Conservation (phyloP, 2,888 invertebrate species). For the Brenthis ino region DNA sequence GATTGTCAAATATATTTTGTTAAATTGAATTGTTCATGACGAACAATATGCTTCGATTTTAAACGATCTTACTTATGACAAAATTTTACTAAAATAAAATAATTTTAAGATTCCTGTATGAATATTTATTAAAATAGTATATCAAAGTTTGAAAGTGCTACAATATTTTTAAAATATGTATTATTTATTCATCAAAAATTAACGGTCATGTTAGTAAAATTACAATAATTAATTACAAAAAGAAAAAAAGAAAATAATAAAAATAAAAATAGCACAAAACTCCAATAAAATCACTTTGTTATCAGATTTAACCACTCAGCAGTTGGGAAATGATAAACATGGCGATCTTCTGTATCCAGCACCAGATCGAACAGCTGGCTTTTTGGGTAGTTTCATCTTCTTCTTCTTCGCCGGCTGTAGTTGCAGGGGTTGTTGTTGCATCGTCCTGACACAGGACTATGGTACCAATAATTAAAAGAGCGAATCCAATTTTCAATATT, state of each 20-base stretch:
- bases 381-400: slow-evolving; percentile 68
- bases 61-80: background rate
- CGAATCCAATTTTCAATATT: slow-evolving; percentile 43
- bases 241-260: too few species aligned
- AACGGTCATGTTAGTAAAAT: too few species aligned
- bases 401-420: slow-evolving; percentile 64
- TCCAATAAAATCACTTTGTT: slow-evolving; percentile 16
- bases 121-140: too few species aligned
- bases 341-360: slow-evolving; percentile 79
- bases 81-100: too few species aligned
- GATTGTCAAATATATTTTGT: slow-evolving; percentile 1
- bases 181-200: too few species aligned
- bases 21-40: background rate
- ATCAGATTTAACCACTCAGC: slow-evolving; percentile 54
- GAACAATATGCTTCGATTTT: background rate
- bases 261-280: slow-evolving; percentile 3
- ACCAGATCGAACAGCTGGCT: slow-evolving; percentile 76
- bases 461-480: slow-evolving; percentile 50
- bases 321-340: slow-evolving; percentile 78
- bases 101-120: too few species aligned
- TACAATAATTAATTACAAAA: too few species aligned
- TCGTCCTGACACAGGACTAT: slow-evolving; percentile 64
- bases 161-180: too few species aligned
- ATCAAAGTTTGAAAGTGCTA: too few species aligned
- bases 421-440: slow-evolving; percentile 52